Evolutionary conservation across 1,140 invertebrate species (phyloP).

Genomic region (Drosophila arawakana): DNA sequence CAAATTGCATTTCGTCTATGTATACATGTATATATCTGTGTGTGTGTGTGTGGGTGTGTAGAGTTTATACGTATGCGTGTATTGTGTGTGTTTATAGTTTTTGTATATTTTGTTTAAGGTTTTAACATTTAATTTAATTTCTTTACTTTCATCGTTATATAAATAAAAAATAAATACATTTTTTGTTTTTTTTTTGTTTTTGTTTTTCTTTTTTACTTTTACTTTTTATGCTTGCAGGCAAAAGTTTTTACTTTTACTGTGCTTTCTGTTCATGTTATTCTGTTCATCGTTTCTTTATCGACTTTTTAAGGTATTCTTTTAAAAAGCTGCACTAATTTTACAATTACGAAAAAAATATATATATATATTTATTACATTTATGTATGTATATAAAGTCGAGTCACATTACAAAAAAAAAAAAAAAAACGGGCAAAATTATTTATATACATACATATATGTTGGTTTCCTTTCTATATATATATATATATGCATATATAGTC

Average conservation of each 20-base stretch:
- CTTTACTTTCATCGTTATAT: slow-evolving; percentile 63
- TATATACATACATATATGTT: slow-evolving; percentile 31
- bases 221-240: slow-evolving; percentile 58
- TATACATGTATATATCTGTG: slow-evolving; percentile 47
- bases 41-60: slow-evolving; percentile 31
- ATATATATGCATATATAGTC: slow-evolving; percentile 40
- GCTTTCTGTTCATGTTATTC: slow-evolving; percentile 28
- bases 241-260: slow-evolving; percentile 40
- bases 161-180: slow-evolving; percentile 80
- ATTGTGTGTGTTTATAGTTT: slow-evolving; percentile 36
- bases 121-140: slow-evolving; percentile 81
- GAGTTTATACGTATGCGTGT: slow-evolving; percentile 45
- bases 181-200: slow-evolving; percentile 51
- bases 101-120: slow-evolving; percentile 80
- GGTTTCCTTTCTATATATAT: slow-evolving; percentile 13
- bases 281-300: slow-evolving; percentile 36
- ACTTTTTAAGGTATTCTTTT: slow-evolving; percentile 50
- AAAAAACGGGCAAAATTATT: slow-evolving; percentile 33
- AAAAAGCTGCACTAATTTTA: slow-evolving; percentile 78
- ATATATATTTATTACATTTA: slow-evolving; percentile 49
- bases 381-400: slow-evolving; percentile 56
- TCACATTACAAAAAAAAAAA: slow-evolving; percentile 65
- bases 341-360: slow-evolving; percentile 71
- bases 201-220: slow-evolving; percentile 32
- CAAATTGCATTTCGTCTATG: slow-evolving; percentile 32